These are phyloP conservation scores for Brassicogethes aeneus DNA, from an alignment of 2,888 invertebrate species.

Conservation along the genomic window DNA sequence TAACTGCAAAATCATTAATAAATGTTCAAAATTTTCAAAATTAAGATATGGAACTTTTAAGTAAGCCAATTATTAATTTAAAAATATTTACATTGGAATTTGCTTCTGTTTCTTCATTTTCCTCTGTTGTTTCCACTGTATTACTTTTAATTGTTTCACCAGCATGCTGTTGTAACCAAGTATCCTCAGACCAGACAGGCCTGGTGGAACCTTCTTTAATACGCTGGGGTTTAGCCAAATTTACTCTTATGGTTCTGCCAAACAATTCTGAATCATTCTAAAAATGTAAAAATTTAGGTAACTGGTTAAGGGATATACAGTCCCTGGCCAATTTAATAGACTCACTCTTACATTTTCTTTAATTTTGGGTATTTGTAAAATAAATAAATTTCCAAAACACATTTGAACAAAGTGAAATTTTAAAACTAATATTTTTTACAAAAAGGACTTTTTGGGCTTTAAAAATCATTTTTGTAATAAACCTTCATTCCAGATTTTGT, in stretches of 20 bases:
- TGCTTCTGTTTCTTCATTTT: slow-evolving; percentile 26
- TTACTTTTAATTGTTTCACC: slow-evolving; percentile 66
- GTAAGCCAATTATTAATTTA: too few relatives aligned
- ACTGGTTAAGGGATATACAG: slow-evolving; percentile 4
- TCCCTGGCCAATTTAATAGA: neutral
- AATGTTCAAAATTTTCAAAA: too few relatives aligned
- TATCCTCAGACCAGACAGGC: slow-evolving; percentile 97
- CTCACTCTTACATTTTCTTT: neutral
- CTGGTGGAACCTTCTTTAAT: slow-evolving; percentile 92
- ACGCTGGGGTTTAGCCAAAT: slow-evolving; percentile 93
- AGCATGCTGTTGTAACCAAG: slow-evolving; percentile 96
- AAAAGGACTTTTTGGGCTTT: too few relatives aligned
- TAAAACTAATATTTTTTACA: too few relatives aligned
- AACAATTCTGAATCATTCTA: slow-evolving; percentile 97
- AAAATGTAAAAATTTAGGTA: slow-evolving; percentile 7
- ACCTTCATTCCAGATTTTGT: too few relatives aligned
- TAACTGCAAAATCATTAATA: too few relatives aligned
- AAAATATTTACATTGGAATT: too few relatives aligned
- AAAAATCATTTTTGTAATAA: too few relatives aligned
- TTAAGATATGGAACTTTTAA: too few relatives aligned
- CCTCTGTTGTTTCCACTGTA: slow-evolving; percentile 35
- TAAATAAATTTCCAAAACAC: too few relatives aligned
- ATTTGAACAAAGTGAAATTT: too few relatives aligned
- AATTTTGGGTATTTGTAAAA: too few relatives aligned
- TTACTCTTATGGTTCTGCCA: slow-evolving; percentile 92